Conservation (phyloP, 2,888 invertebrate species). For the Venustoraphidia nigricollis region DNA sequence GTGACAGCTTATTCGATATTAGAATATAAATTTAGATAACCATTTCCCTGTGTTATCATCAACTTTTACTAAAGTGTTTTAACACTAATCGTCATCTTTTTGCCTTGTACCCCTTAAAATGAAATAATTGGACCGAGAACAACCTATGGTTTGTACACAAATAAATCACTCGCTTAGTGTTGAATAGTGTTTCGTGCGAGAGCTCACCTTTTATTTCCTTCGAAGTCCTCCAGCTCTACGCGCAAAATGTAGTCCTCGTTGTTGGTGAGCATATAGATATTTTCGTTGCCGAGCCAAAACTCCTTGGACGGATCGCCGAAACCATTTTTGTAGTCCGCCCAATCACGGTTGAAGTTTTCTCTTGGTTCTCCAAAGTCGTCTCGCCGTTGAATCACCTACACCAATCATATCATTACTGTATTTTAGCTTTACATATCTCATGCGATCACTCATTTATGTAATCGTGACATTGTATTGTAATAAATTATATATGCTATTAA, state of each 20-base stretch:
- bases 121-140: neutral
- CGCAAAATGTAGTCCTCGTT: constrained; percentile 79
- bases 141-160: neutral
- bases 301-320: constrained; percentile 82
- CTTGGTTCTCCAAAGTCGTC: constrained; percentile 78
- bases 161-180: neutral
- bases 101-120: too few relatives aligned
- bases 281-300: constrained; percentile 88
- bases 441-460: too few relatives aligned
- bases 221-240: constrained; percentile 82
- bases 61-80: too few relatives aligned
- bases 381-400: constrained; percentile 74
- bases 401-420: constrained; percentile 5
- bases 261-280: constrained; percentile 84
- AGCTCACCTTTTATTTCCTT: constrained; percentile 74
- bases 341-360: constrained; percentile 83
- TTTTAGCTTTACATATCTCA: neutral
- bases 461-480: too few relatives aligned
- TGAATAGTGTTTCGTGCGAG: neutral
- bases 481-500: too few relatives aligned
- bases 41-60: too few relatives aligned
- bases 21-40: too few relatives aligned
- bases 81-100: too few relatives aligned
- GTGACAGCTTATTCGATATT: too few relatives aligned
- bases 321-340: constrained; percentile 86